phyloP scores from a whole-genome alignment of 1,140 invertebrate genomes.

The Paraescarpia echinospica region DNA sequence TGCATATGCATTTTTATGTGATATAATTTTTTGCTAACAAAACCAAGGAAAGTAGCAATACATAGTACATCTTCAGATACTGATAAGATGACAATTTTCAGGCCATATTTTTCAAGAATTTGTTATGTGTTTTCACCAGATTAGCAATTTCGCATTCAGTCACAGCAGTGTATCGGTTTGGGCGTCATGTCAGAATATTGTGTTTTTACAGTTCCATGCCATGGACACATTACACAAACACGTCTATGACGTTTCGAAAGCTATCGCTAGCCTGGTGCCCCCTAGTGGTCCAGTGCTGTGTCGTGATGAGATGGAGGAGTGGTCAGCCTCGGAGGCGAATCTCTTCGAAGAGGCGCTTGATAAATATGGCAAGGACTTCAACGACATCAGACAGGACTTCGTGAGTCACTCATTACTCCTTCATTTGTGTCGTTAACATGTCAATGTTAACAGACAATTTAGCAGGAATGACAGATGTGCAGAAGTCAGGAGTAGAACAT shows the following conservation, averaged over 20 bases:
- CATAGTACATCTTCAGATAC: too few relatives aligned
- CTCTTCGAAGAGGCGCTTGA: constrained; percentile 97
- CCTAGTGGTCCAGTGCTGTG: constrained; percentile 92
- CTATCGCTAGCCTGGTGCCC: constrained; percentile 91
- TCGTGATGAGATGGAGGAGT: constrained; percentile 99
- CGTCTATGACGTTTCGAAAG: constrained; percentile 85
- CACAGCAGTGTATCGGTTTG: neutral
- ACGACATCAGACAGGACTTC: constrained; percentile 96
- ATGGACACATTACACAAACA: constrained; percentile 97
- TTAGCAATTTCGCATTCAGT: neutral
- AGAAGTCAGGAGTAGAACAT: neutral
- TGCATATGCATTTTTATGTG: neutral
- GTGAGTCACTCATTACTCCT: constrained; percentile 67
- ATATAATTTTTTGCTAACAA: neutral
- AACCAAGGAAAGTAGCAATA: neutral
- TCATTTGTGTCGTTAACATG: neutral
- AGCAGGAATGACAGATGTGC: neutral
- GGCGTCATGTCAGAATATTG: constrained; percentile 19
- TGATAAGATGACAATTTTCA: too few relatives aligned
- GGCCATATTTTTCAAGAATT: too few relatives aligned
- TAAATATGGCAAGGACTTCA: constrained; percentile 99
- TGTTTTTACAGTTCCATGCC: constrained; percentile 81
- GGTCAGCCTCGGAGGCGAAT: constrained; percentile 98
- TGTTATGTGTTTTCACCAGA: neutral
- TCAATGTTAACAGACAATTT: neutral